These are phyloP conservation scores for Drosophila birchii DNA, from an alignment of 2,888 invertebrate species.

Conservation along the genomic window DNA sequence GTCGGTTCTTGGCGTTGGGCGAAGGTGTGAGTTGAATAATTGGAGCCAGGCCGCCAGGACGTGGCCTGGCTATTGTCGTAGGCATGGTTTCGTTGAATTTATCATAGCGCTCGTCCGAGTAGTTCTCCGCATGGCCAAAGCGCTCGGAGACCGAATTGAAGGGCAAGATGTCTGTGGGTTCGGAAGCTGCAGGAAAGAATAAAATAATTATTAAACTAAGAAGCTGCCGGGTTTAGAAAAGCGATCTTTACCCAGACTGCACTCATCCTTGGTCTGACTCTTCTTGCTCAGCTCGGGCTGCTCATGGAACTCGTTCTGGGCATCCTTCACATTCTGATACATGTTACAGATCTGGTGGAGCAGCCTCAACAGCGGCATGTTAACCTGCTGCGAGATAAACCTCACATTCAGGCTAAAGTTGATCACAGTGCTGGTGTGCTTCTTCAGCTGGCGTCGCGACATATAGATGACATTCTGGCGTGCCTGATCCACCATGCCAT, in stretches of 20 bases:
- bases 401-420: slow-evolving; percentile 95
- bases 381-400: slow-evolving; percentile 96
- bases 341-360: slow-evolving; percentile 98
- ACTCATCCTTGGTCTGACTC: slow-evolving; percentile 87
- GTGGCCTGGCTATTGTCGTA: slow-evolving; percentile 62
- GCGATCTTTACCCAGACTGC: slow-evolving; percentile 86
- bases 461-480: slow-evolving; percentile 94
- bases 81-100: slow-evolving; percentile 84
- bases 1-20: slow-evolving; percentile 86
- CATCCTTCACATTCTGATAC: slow-evolving; percentile 98
- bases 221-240: background rate
- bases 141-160: slow-evolving; percentile 83
- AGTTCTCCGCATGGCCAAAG: slow-evolving; percentile 81
- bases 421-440: slow-evolving; percentile 95
- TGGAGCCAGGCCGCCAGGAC: slow-evolving; percentile 80
- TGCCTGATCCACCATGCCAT: slow-evolving; percentile 94
- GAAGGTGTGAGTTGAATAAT: slow-evolving; percentile 84
- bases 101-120: slow-evolving; percentile 84
- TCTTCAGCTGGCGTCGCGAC: slow-evolving; percentile 93
- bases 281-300: slow-evolving; percentile 86
- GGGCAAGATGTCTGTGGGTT: slow-evolving; percentile 83
- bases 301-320: slow-evolving; percentile 94
- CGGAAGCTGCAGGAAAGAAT: slow-evolving; percentile 76
- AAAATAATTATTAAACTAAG: no score
- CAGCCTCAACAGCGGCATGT: slow-evolving; percentile 96